A percentile compares a stretch with the other conserved stretches of the same genome.
phyloP scores from a whole-genome alignment of 2,888 invertebrate genomes.

The Catocala nupta region DNA sequence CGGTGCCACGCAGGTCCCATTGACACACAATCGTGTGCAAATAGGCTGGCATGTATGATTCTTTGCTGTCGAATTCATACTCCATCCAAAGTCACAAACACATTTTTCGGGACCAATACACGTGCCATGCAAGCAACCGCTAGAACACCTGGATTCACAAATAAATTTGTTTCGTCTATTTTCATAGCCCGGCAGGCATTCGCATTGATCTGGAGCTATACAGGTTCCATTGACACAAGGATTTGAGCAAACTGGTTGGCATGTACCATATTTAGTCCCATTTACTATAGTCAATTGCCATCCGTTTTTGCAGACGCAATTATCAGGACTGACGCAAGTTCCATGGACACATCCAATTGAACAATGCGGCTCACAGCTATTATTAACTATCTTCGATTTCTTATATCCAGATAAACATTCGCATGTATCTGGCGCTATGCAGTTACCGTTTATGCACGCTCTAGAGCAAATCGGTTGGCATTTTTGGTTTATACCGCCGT shows the following conservation, averaged over 20 bases:
- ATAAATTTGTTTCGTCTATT: background rate
- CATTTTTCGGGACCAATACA: conserved; percentile 12
- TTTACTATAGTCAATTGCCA: conserved; percentile 9
- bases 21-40: conserved; percentile 6
- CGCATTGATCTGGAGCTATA: background rate
- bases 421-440: background rate
- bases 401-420: background rate
- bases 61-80: background rate
- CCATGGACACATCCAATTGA: conserved; percentile 1
- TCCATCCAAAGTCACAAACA: conserved; percentile 6
- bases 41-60: conserved; percentile 4
- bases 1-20: conserved; percentile 38
- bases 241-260: conserved; percentile 23
- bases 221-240: conserved; percentile 8
- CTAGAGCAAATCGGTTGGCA: conserved; percentile 16
- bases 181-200: conserved; percentile 8
- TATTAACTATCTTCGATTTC: background rate
- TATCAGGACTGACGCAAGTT: conserved; percentile 16
- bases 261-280: background rate
- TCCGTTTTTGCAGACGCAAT: conserved; percentile 20
- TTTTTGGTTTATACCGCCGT: background rate
- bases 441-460: background rate
- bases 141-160: conserved; percentile 10
- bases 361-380: background rate
- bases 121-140: conserved; percentile 2